These are phyloP conservation scores for Caerostris extrusa DNA, from an alignment of 1,140 invertebrate genomes.

Conservation along the genomic window DNA sequence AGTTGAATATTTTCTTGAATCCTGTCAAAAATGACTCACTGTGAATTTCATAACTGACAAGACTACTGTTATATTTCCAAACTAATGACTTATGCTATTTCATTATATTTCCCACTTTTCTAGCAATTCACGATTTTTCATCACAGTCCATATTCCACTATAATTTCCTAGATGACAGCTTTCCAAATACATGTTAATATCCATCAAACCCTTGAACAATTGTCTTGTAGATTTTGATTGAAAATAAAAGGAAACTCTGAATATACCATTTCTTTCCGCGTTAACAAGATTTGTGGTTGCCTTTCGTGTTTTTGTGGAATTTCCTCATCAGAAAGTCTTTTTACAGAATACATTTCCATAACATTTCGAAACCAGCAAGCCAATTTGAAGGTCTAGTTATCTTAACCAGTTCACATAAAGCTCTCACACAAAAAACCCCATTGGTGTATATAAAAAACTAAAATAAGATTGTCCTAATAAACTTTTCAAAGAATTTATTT, in stretches of 20 bases:
- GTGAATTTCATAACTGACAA: too few species aligned
- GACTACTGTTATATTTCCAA: too few species aligned
- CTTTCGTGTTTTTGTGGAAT: neutral
- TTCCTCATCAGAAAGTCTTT: conserved; percentile 21
- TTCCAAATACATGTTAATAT: conserved; percentile 18
- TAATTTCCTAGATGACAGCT: neutral
- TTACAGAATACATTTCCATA: conserved; percentile 20
- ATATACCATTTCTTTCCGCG: neutral
- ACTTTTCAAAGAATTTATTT: neutral
- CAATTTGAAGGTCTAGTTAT: conserved; percentile 4
- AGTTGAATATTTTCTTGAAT: too few species aligned
- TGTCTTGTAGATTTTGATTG: neutral
- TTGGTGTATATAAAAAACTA: neutral
- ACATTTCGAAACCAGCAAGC: neutral
- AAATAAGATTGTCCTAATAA: neutral
- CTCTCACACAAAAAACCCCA: neutral
- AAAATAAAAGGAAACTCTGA: neutral
- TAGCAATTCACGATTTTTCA: neutral
- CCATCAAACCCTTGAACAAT: conserved; percentile 4
- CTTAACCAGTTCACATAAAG: conserved; percentile 19
- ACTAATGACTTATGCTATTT: neutral
- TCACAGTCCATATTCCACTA: neutral
- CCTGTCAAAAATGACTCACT: too few species aligned
- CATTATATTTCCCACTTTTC: neutral
- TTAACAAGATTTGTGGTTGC: neutral